Base-by-base conservation (phyloP, 1,140 invertebrate species). In the Idris sp. region DNA sequence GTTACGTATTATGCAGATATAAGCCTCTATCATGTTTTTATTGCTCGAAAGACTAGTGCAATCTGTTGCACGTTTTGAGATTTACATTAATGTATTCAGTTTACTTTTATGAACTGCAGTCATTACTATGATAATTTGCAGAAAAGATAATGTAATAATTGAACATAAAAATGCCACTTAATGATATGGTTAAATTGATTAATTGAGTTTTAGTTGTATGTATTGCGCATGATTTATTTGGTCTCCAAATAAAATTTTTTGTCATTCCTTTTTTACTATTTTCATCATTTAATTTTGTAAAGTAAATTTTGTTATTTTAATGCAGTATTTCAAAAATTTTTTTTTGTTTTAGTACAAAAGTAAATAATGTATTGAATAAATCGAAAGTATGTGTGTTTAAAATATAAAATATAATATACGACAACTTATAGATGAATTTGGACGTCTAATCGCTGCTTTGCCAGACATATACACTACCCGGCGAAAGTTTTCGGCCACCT, bases 1-100 rank as follows among this genome's bases (percentile, higher is more conserved):
- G 76, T 78, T 78, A 79, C 74, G 67, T 76, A 74, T 82, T 78
- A 81, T 78, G 64, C 76, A 76, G 74, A 81, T 77, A 76, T 40
- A 73, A 78, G 69, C 68, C 74, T 80, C 76, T 77, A 79, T 77
- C 76, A 38, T 71, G 58, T 71, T 78, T 69, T 80, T 58, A 71
- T 75, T 77, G 62, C 62, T 36, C 41, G 10, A 36, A 65, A 64
- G 59, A 31, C 48, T 43, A 43, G 40, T 18, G 14, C 54, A 61
- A 31, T 64, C 61, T 68, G 62, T 73, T 71, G 65, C 65, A 40
- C 49, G 49, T 67, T 76, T 69, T 40, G 16, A 53, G 65, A 61
- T 54, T 53, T 61, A 54, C 65, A 69, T 28, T 48, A 65, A 64
- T 68, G 18, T 43, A 71, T 49, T 14, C 38, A 54, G 46, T 59